Evolutionary conservation across 2,113 vertebrate genomes (phyloP).

Genomic region (Ammodytes dubius): DNA sequence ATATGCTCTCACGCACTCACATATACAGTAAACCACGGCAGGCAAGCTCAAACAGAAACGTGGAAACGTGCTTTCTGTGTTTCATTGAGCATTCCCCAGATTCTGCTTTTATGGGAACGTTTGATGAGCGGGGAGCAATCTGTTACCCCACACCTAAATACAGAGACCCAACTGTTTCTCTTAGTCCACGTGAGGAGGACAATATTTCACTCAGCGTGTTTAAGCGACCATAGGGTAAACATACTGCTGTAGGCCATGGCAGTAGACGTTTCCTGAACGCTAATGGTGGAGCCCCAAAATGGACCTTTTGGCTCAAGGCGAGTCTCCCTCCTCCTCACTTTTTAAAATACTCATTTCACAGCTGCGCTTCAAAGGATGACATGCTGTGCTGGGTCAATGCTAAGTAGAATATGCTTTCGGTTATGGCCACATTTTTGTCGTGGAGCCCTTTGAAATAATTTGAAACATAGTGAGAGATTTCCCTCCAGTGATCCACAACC

Average conservation of each 20-base stretch:
- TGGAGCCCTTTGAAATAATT: conserved; percentile 19
- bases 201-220: conserved; percentile 33
- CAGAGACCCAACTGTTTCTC: conserved; percentile 53
- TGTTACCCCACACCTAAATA: conserved; percentile 58
- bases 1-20: conserved; percentile 15
- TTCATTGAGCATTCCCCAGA: conserved; percentile 58
- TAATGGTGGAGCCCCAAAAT: conserved; percentile 43
- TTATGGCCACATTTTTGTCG: conserved; percentile 66
- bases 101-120: conserved; percentile 66
- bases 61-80: conserved; percentile 33
- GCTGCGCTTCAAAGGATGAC: conserved; percentile 84
- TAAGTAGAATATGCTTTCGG: conserved; percentile 74
- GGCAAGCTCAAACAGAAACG: conserved; percentile 45
- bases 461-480: conserved; percentile 15
- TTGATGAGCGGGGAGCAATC: conserved; percentile 64
- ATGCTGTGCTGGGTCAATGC: conserved; percentile 68
- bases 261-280: conserved; percentile 49
- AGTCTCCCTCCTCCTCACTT: conserved; percentile 20
- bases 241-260: conserved; percentile 29
- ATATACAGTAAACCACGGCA: conserved; percentile 50
- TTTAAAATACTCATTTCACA: conserved; percentile 73
- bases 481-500: neutral
- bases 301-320: conserved; percentile 47
- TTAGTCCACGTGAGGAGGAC: conserved; percentile 12
- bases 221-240: conserved; percentile 31